A percentile compares a stretch with the other conserved stretches of the same genome.
phyloP scores from a whole-genome alignment of 2,113 vertebrate species.

The Zosterops hypoxanthus region DNA sequence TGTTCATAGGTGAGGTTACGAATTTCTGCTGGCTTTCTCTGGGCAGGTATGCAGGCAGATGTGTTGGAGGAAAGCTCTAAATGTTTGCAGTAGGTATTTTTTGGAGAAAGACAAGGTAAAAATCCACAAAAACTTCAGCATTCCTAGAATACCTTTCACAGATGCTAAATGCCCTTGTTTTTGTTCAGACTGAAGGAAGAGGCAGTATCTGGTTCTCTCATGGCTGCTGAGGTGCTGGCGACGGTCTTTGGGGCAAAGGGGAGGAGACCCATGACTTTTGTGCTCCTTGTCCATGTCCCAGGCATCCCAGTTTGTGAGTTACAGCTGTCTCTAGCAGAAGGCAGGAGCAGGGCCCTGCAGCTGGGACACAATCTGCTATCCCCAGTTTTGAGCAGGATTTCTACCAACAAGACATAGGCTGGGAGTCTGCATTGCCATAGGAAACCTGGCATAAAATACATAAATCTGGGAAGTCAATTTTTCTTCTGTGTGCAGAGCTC shows the following conservation, averaged over 20 bases:
- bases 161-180: neutral
- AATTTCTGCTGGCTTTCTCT: neutral
- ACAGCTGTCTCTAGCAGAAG: neutral
- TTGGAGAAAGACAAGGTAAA: neutral
- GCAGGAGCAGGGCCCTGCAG: neutral
- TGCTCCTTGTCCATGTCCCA: neutral
- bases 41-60: neutral
- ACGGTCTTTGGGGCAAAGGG: neutral
- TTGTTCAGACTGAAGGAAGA: neutral
- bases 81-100: neutral
- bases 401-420: neutral
- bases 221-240: neutral
- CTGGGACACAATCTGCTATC: neutral
- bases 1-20: neutral
- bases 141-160: conserved; percentile 34
- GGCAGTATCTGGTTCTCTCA: neutral
- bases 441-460: neutral
- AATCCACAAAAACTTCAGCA: neutral
- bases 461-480: neutral
- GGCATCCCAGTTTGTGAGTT: neutral
- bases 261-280: neutral
- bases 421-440: neutral
- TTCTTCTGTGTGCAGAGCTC: neutral
- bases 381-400: neutral
- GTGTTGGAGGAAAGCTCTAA: neutral